Evolutionary conservation across 2,888 invertebrate species (phyloP).

Genomic region (Agriopis leucophaearia): DNA sequence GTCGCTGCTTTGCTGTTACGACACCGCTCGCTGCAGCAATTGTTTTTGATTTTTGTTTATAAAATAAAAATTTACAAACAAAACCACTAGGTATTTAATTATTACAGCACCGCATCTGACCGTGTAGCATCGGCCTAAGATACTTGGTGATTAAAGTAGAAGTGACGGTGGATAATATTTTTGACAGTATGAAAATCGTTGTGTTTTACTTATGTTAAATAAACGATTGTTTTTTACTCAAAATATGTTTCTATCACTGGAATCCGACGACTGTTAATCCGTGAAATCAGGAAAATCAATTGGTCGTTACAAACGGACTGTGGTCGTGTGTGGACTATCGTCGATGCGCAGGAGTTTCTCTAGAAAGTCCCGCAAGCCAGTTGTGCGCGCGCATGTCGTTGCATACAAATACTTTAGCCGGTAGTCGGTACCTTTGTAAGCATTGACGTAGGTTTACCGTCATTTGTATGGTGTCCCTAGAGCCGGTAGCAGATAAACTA

Average conservation of each 20-base stretch:
- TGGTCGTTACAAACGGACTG: constrained; percentile 60
- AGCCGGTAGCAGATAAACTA: constrained; percentile 64
- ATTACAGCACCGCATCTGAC: no score
- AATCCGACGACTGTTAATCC: constrained; percentile 33
- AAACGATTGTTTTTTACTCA: constrained; percentile 36
- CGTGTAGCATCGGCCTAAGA: no score
- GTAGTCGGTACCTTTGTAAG: constrained; percentile 66
- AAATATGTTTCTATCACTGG: constrained; percentile 11
- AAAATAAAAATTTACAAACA: no score
- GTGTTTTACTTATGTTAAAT: no score
- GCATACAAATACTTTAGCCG: constrained; percentile 77
- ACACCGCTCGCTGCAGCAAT: no score
- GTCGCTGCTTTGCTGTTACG: no score
- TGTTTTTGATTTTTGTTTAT: no score
- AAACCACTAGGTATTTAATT: no score
- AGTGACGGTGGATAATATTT: no score
- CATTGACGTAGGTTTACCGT: constrained; percentile 71
- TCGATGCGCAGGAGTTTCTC: constrained; percentile 78
- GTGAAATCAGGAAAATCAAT: constrained; percentile 64
- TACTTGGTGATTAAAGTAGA: no score
- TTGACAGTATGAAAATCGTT: no score
- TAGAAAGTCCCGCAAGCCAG: constrained; percentile 84
- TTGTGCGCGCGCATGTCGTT: constrained; percentile 73
- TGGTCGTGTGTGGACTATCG: constrained; percentile 54
- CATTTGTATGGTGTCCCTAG: constrained; percentile 81